phyloP scores from a whole-genome alignment of 2,888 invertebrate species.

The Nymphalis c-album region DNA sequence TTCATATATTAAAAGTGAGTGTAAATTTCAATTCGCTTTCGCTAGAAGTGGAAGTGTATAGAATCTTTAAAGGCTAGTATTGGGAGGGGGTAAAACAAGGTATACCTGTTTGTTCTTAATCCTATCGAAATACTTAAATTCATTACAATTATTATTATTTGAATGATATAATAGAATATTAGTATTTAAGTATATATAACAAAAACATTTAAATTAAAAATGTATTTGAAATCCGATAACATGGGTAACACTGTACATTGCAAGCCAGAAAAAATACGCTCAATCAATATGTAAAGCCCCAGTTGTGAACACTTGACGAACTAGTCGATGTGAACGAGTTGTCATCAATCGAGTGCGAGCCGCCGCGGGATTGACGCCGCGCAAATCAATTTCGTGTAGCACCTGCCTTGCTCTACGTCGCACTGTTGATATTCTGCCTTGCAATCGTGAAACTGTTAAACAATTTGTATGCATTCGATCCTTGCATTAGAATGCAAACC shows the following conservation, averaged over 20 bases:
- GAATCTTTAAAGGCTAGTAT: too few relatives aligned
- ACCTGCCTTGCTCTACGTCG: conserved; percentile 42
- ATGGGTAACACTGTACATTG: neutral
- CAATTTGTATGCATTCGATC: conserved; percentile 33
- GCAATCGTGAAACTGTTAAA: conserved; percentile 41
- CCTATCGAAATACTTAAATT: too few relatives aligned
- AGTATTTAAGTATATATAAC: too few relatives aligned
- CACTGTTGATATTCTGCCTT: conserved; percentile 42
- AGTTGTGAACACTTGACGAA: conserved; percentile 25
- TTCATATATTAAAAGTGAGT: too few relatives aligned
- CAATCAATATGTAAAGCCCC: conserved; percentile 10
- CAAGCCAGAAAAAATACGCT: conserved; percentile 7
- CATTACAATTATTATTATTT: too few relatives aligned
- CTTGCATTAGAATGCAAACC: neutral
- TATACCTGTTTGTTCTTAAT: too few relatives aligned
- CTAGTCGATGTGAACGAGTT: conserved; percentile 39
- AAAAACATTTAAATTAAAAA: neutral
- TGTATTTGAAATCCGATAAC: neutral
- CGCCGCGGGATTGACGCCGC: conserved; percentile 48
- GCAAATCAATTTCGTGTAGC: conserved; percentile 56
- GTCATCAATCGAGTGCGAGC: conserved; percentile 48
- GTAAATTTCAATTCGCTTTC: too few relatives aligned
- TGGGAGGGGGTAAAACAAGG: too few relatives aligned
- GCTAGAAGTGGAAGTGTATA: too few relatives aligned
- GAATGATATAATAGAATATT: too few relatives aligned